These are phyloP conservation scores for Artibeus jamaicensis DNA, from an alignment of 2,797 vertebrate species.

Conservation along the genomic window DNA sequence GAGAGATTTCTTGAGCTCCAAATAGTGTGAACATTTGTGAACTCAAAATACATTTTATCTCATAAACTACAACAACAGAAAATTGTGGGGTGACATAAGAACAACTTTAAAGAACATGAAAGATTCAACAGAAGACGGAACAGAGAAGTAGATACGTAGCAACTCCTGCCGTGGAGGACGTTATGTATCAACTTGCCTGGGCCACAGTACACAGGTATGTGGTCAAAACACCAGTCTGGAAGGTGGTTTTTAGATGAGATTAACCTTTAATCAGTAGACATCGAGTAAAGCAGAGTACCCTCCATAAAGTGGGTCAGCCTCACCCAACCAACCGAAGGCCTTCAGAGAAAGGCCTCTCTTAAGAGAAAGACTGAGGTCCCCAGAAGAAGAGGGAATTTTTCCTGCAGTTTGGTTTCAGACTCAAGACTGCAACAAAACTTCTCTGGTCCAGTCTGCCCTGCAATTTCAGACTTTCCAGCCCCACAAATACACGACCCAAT, in stretches of 20 bases:
- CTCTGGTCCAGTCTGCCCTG: too few relatives aligned
- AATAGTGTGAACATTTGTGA: neutral
- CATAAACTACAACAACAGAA: neutral
- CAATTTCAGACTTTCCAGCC: too few relatives aligned
- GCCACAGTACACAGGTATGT: neutral
- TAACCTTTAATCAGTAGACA: neutral
- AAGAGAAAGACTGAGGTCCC: neutral
- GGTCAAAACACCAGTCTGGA: neutral
- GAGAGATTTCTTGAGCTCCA: neutral
- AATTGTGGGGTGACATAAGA: neutral
- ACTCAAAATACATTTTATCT: neutral
- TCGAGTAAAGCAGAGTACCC: neutral
- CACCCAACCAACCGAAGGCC: neutral
- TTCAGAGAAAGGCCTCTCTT: neutral
- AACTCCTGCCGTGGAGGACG: neutral
- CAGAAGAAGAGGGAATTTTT: neutral
- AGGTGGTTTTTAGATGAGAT: neutral
- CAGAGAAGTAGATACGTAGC: neutral
- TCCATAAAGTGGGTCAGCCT: neutral
- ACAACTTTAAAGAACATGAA: neutral
- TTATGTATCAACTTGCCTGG: neutral
- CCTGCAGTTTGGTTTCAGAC: neutral
- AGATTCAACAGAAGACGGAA: neutral
- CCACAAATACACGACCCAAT: too few relatives aligned
- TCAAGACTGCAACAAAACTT: too few relatives aligned